Percentiles rank a stretch among this genome's conserved stretches.
Evolutionary conservation across 2,797 vertebrate species (phyloP).

Genomic region (Caiman crocodilus): DNA sequence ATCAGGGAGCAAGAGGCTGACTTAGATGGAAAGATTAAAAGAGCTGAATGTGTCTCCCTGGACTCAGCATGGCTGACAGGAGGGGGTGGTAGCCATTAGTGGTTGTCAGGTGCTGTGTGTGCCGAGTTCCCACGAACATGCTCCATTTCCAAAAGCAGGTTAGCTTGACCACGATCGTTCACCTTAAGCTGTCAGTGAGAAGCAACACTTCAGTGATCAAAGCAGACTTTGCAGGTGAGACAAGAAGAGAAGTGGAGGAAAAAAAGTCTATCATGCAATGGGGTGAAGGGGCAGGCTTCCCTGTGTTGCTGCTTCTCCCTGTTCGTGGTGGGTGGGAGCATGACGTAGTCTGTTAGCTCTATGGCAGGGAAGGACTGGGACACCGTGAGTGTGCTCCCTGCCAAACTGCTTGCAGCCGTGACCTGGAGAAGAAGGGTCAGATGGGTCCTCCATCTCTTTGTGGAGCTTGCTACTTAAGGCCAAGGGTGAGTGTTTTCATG

Average conservation of each 20-base stretch:
- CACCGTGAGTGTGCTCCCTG: background rate
- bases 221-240: too few species aligned
- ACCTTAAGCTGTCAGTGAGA: background rate
- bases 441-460: background rate
- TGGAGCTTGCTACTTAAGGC: background rate
- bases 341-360: background rate
- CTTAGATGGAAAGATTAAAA: background rate
- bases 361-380: background rate
- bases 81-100: background rate
- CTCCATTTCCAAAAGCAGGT: background rate
- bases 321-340: background rate
- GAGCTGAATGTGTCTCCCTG: background rate
- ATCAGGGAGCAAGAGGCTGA: background rate
- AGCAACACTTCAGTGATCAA: too few species aligned
- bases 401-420: background rate
- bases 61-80: fast-evolving
- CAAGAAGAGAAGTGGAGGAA: too few species aligned
- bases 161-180: background rate
- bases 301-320: background rate
- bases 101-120: background rate
- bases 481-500: background rate
- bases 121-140: background rate
- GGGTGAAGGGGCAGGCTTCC: background rate
- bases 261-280: too few species aligned
- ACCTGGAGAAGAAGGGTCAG: background rate